These are phyloP conservation scores for Rhinolophus sinicus DNA, from an alignment of 2,113 vertebrate species.

Conservation along the genomic window DNA sequence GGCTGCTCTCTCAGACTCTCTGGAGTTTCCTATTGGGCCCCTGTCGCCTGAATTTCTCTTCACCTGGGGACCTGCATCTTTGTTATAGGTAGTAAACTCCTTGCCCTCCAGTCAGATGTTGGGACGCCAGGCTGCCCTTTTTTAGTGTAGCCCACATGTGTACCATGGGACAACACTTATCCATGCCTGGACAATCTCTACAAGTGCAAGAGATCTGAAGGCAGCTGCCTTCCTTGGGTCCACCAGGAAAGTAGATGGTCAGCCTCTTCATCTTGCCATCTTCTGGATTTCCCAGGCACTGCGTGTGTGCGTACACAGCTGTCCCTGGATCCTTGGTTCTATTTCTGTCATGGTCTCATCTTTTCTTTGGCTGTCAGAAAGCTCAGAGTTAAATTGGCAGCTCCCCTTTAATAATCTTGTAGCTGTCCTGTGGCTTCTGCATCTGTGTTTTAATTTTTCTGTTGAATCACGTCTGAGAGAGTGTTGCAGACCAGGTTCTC, in stretches of 20 bases:
- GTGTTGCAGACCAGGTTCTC: not conserved
- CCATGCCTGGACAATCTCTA: not conserved
- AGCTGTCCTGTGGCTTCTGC: not conserved
- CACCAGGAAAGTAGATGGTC: not conserved
- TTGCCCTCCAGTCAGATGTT: not conserved
- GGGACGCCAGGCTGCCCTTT: not conserved
- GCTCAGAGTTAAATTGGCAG: not conserved
- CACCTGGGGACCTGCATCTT: not conserved
- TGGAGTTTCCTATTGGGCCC: not conserved
- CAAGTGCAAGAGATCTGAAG: not conserved
- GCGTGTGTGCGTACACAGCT: not conserved
- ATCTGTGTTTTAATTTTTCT: not conserved
- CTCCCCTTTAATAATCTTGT: not conserved
- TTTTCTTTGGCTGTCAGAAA: not conserved
- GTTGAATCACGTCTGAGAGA: not conserved
- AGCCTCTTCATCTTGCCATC: not conserved
- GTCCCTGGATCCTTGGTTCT: not conserved
- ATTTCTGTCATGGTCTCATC: not conserved
- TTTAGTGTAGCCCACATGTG: not conserved
- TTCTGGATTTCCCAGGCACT: not conserved
- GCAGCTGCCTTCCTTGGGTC: not conserved
- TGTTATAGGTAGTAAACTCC: not conserved
- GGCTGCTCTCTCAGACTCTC: not conserved
- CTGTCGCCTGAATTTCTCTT: not conserved
- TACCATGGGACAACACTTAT: not conserved